Evolutionary conservation across 1,140 invertebrate genomes (phyloP).

Genomic region (Rhyzopertha dominica): DNA sequence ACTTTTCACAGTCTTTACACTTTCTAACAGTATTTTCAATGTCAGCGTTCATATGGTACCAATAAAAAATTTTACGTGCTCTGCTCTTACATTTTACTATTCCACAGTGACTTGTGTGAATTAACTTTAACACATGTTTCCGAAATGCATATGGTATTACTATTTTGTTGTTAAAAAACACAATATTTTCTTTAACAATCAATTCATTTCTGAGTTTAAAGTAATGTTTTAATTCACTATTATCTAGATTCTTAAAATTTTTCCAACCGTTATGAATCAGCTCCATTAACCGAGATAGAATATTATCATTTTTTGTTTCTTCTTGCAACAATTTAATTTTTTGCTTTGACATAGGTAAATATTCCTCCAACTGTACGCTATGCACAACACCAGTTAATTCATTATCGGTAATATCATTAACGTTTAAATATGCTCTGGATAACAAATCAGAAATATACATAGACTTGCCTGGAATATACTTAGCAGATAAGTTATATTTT

Average conservation of each 20-base stretch:
- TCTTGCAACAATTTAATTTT: constrained; percentile 5
- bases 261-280: neutral
- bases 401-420: constrained; percentile 12
- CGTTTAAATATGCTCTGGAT: constrained; percentile 26
- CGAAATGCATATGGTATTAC: constrained; percentile 7
- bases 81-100: constrained; percentile 1
- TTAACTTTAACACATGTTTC: constrained; percentile 1
- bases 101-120: neutral
- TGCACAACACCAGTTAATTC: constrained; percentile 15
- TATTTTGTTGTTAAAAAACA: constrained; percentile 13
- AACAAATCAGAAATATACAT: constrained; percentile 36
- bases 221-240: neutral
- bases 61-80: constrained; percentile 3
- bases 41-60: constrained; percentile 3
- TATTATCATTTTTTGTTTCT: constrained; percentile 8
- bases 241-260: neutral
- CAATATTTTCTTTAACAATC: constrained; percentile 9
- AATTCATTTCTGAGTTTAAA: constrained; percentile 11
- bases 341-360: constrained; percentile 3
- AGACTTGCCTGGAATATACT: constrained; percentile 30
- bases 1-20: constrained; percentile 1
- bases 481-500: constrained; percentile 37
- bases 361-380: too few relatives aligned
- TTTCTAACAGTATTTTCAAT: constrained; percentile 1
- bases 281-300: neutral